Percentiles rank a stretch among this genome's conserved stretches.
Conservation (phyloP, 2,797 vertebrate genomes). For the Dallia pectoralis region DNA sequence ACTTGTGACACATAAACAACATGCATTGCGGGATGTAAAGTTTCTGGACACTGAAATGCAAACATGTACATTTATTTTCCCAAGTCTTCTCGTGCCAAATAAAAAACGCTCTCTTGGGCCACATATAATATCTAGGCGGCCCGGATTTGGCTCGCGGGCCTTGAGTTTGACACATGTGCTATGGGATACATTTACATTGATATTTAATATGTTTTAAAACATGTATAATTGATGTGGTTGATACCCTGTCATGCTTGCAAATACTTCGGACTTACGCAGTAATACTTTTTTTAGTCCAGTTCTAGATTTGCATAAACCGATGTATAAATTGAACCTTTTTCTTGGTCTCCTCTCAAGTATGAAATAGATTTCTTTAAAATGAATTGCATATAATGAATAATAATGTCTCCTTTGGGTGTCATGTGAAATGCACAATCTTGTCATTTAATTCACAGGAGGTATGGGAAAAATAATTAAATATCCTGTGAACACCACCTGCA, state of each 20-base stretch:
- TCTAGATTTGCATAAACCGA: conserved; percentile 22
- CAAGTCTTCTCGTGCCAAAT: too few species aligned
- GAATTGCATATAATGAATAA: conserved; percentile 31
- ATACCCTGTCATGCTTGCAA: conserved; percentile 4
- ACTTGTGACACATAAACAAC: too few species aligned
- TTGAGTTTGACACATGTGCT: too few species aligned
- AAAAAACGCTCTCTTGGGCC: too few species aligned
- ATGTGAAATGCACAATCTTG: conserved; percentile 33
- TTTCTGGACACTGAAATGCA: not conserved
- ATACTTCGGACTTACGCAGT: not conserved
- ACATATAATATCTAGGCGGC: too few species aligned
- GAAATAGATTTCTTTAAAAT: conserved; percentile 33
- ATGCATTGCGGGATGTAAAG: too few species aligned
- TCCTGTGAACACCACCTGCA: conserved; percentile 9
- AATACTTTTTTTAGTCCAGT: not conserved
- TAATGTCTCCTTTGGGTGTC: conserved; percentile 17
- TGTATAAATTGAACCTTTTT: conserved; percentile 20
- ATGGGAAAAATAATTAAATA: conserved; percentile 18
- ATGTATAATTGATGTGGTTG: not conserved
- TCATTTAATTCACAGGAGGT: conserved; percentile 29
- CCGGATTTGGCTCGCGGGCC: too few species aligned
- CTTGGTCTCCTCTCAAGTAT: conserved; percentile 19
- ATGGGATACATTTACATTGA: too few species aligned
- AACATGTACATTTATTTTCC: too few species aligned
- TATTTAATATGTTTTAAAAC: not conserved